Conservation (phyloP, 2,797 vertebrate genomes). For the Chaenodraco wilsoni region DNA sequence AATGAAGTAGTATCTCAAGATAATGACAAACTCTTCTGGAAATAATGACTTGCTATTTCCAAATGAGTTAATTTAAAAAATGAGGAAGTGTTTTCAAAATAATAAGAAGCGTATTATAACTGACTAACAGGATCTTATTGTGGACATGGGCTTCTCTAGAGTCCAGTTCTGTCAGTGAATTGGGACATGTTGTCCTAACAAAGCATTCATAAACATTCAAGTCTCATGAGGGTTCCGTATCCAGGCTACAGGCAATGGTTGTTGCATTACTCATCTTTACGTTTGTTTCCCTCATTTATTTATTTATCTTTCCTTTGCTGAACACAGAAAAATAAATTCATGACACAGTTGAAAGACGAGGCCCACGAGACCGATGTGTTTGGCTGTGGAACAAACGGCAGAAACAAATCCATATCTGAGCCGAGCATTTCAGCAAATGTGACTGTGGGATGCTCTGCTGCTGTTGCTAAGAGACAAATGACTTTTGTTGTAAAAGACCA, state of each 20-base stretch:
- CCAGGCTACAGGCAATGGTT: constrained; percentile 12
- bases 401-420: constrained; percentile 30
- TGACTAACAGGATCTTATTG: too few species aligned
- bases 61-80: too few species aligned
- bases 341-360: constrained; percentile 42
- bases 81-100: too few species aligned
- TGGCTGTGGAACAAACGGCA: constrained; percentile 45
- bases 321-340: constrained; percentile 23
- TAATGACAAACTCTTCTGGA: too few species aligned
- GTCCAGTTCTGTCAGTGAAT: constrained; percentile 15
- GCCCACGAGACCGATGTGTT: constrained; percentile 27
- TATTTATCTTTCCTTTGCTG: constrained; percentile 36
- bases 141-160: too few species aligned
- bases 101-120: too few species aligned
- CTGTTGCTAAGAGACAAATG: constrained; percentile 86
- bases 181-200: constrained; percentile 57
- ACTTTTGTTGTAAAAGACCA: constrained; percentile 67
- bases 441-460: constrained; percentile 60
- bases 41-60: too few species aligned
- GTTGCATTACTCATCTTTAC: constrained; percentile 13
- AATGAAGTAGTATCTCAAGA: too few species aligned
- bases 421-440: constrained; percentile 53
- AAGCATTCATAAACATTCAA: constrained; percentile 3
- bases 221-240: constrained; percentile 17
- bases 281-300: background rate